phyloP scores from a whole-genome alignment of 35 echinoderm and acorn worm genomes.

The Lytechinus pictus region DNA sequence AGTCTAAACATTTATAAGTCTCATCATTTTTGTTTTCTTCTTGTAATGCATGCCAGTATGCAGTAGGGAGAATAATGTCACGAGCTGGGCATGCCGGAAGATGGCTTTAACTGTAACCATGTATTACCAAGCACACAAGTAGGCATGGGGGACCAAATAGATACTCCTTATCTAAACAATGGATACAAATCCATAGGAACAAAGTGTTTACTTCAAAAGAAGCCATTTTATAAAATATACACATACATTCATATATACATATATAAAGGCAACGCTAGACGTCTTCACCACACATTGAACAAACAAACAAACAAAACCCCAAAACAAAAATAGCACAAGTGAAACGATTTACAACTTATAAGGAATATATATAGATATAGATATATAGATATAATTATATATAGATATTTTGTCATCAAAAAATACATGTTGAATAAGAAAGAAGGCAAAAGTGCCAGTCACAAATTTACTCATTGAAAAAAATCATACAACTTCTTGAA shows the following conservation, averaged over 20 bases:
- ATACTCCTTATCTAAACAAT: not conserved
- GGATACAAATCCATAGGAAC: not conserved
- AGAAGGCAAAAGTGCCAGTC: conserved; percentile 48
- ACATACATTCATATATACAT: not conserved
- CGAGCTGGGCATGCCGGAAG: not conserved
- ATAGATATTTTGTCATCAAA: conserved; percentile 15
- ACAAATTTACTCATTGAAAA: conserved; percentile 26
- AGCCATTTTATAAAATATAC: not conserved
- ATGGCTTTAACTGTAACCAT: not conserved
- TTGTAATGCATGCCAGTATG: not conserved
- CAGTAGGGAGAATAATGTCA: not conserved
- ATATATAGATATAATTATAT: conserved; percentile 39
- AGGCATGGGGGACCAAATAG: not conserved
- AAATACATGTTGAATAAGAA: conserved; percentile 41
- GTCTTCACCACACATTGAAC: not conserved
- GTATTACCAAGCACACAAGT: not conserved
- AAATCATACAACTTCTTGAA: conserved; percentile 46
- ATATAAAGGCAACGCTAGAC: conserved; percentile 11
- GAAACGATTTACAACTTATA: conserved; percentile 32
- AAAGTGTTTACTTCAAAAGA: not conserved
- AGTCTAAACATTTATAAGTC: too few species aligned
- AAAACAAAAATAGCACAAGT: conserved; percentile 14
- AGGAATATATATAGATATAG: conserved; percentile 26
- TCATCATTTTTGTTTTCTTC: not conserved
- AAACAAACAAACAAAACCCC: not conserved